Evolutionary conservation across 2,113 vertebrate genomes (phyloP), one percentile per base, ranked within the genome.

Genomic region (Gopherus evgoodei): DNA sequence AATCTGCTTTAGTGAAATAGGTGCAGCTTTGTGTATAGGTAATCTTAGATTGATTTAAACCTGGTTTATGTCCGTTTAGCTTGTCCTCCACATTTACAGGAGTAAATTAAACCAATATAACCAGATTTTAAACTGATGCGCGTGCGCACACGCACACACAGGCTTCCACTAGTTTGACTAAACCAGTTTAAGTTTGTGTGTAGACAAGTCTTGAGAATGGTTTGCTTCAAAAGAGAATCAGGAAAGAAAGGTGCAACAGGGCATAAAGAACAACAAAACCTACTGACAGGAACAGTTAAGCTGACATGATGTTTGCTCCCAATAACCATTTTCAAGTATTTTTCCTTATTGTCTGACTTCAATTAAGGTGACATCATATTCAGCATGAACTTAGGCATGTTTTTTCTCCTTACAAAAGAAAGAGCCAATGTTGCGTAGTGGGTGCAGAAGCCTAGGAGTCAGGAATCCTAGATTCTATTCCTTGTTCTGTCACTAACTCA

Each of bases 321-420:
- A 83, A 10, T 25, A 38, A 91, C 11, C 22, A 35, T 93, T 69
- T 17, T 50, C 75, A 38, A 90, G 13, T 27, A n/a, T 2, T 11
- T 84, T n/a, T 87, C 85, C 50, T 49, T 69, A 44, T 47, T 81
- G 16, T 9, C 35, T 89, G 44, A 52, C 31, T 93, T 44, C 52
- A 83, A 53, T 11, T 87, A 57, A 94, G 49, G 80, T 91, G 19
- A 53, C 79, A 89, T 92, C 65, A 49, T 91, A 6, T 1, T 88
- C 88, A 87, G 62, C 4, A 11, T 52, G 47, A 56, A 69, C 85
- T 88, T 49, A 13, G 69, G 10, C 21, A 54, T 83, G 42, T 86
- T 50, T 59, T 57, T 38, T 88, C 49, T 72, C 75, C 92, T 88
- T n/a, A 84, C 47, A 49, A 96, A 95, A 79, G 24, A 16, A 57